A percentile compares a stretch with the other conserved stretches of the same genome.
Evolutionary conservation across 1,140 invertebrate species (phyloP).

Genomic region (Leptopilina clavipes): DNA sequence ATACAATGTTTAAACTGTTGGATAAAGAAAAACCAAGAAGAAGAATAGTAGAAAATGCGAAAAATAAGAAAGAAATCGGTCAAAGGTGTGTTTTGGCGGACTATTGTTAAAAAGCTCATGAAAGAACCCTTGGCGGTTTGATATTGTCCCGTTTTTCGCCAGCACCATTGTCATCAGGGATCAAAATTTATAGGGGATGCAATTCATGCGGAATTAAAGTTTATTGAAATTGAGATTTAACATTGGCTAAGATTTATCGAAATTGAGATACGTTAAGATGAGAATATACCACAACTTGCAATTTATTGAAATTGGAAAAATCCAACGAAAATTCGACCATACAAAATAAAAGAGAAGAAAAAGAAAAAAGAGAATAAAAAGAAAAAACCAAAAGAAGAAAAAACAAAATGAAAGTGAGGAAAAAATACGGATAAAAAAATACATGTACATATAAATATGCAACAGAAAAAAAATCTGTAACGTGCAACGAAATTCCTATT

Average conservation of each 20-base stretch:
- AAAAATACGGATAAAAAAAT: neutral
- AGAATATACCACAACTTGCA: conserved; percentile 42
- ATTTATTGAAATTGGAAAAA: conserved; percentile 43
- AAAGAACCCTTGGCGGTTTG: neutral
- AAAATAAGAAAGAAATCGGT: neutral
- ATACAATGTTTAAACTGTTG: too few species aligned
- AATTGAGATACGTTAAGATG: conserved; percentile 47
- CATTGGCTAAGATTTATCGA: conserved; percentile 47
- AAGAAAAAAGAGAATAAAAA: neutral
- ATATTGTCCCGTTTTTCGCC: neutral
- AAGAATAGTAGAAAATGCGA: neutral
- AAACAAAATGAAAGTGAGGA: neutral
- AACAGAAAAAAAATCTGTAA: conserved; percentile 6
- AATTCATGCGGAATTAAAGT: conserved; percentile 52
- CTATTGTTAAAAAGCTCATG: neutral
- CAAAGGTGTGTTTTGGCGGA: neutral
- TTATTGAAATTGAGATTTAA: conserved; percentile 53
- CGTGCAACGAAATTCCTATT: neutral
- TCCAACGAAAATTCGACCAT: conserved; percentile 42
- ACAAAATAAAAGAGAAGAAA: conserved; percentile 39
- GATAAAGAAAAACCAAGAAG: neutral
- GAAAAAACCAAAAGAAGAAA: neutral
- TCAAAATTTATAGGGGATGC: conserved; percentile 46
- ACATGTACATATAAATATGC: too few species aligned
- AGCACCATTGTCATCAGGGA: conserved; percentile 5